Conservation (phyloP, 2,888 invertebrate species). For the Habrosyne pyritoides region DNA sequence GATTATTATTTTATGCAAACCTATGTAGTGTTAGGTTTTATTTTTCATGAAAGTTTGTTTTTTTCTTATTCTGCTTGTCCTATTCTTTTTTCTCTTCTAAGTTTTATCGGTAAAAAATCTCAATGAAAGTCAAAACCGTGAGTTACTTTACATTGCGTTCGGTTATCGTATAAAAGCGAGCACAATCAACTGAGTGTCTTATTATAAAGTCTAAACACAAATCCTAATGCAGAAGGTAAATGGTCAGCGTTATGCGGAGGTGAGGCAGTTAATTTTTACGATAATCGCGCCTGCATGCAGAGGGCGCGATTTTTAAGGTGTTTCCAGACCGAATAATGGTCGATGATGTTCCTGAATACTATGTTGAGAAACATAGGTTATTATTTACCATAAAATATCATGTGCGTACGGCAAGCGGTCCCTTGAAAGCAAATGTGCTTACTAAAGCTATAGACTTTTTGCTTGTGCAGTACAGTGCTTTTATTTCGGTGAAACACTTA, state of each 20-base stretch:
- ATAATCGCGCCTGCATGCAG: conserved; percentile 62
- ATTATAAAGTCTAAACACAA: conserved; percentile 19
- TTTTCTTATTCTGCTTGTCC: no score
- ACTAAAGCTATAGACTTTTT: no score
- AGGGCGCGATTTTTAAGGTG: conserved; percentile 54
- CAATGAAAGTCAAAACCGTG: no score
- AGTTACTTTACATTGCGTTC: not conserved
- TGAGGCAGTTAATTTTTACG: conserved; percentile 66
- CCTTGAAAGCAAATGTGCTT: no score
- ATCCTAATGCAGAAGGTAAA: conserved; percentile 26
- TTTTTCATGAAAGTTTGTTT: no score
- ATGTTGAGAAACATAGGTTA: not conserved
- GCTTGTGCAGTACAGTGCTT: no score
- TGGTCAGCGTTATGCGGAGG: conserved; percentile 46
- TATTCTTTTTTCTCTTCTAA: no score
- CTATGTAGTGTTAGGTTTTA: no score
- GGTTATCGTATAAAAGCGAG: not conserved
- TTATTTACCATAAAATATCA: not conserved
- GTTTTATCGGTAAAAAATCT: no score
- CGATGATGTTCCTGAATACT: not conserved
- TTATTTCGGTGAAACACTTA: no score
- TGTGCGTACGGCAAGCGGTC: no score
- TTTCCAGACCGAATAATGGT: conserved; percentile 22
- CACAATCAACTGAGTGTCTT: conserved; percentile 8
- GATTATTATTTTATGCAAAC: no score